Conservation (phyloP, 23 tunicate species). For the Trididemnum nubilum region DNA sequence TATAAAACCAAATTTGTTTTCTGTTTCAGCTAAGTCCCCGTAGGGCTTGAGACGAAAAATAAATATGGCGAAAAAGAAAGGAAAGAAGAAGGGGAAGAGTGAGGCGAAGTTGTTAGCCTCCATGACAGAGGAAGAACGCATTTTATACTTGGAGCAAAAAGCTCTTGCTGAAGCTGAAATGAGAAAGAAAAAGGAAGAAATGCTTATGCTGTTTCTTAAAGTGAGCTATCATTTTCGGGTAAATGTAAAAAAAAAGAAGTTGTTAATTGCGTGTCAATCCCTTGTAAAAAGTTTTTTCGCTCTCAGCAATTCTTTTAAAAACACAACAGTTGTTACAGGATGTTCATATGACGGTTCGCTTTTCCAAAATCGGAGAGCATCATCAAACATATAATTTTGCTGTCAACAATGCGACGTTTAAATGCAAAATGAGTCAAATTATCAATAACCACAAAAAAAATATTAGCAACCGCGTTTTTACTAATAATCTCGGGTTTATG, state of each 20-base stretch:
- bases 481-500: too few species aligned
- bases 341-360: too few species aligned
- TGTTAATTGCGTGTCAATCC: neutral
- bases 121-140: conserved; percentile 90
- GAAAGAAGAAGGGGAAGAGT: conserved; percentile 68
- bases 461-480: too few species aligned
- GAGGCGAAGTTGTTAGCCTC: too few species aligned
- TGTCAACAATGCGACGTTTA: too few species aligned
- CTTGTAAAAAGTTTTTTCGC: too few species aligned
- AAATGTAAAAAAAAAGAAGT: neutral
- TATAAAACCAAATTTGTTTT: neutral
- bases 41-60: neutral
- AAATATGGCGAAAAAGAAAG: conserved; percentile 47
- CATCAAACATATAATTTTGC: too few species aligned
- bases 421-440: too few species aligned
- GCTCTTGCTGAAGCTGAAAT: conserved; percentile 94
- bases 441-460: too few species aligned
- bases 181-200: conserved; percentile 89
- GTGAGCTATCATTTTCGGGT: conserved; percentile 5
- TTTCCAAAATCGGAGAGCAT: too few species aligned
- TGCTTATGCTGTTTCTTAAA: conserved; percentile 79
- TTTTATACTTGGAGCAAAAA: conserved; percentile 80
- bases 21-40: neutral
- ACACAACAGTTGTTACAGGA: too few species aligned
- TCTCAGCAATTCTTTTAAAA: neutral